Conservation (phyloP, 2,113 vertebrate genomes). For the Scartelaos histophorus region DNA sequence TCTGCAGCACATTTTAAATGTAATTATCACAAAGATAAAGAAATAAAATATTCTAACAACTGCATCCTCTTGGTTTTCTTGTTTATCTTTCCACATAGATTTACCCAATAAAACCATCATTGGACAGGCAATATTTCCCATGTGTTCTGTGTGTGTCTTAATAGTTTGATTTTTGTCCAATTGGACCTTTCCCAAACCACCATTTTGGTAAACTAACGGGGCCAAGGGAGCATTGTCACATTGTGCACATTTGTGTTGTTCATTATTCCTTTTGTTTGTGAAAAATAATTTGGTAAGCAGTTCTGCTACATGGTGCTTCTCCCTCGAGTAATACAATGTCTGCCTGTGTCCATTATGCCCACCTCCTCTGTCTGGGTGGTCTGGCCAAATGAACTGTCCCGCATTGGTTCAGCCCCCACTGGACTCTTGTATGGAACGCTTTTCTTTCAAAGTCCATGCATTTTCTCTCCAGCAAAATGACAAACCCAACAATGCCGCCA, state of each 20-base stretch:
- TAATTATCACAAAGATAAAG: neutral
- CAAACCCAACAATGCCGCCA: slow-evolving; percentile 54
- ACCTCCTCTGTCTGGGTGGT: slow-evolving; percentile 65
- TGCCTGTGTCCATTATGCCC: slow-evolving; percentile 46
- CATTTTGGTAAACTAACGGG: neutral
- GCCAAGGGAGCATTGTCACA: slow-evolving; percentile 17
- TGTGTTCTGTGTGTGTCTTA: neutral
- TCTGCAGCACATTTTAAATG: neutral
- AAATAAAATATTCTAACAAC: too few species aligned
- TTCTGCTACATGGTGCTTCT: slow-evolving; percentile 29
- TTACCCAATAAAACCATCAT: neutral
- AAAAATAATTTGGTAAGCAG: slow-evolving; percentile 40
- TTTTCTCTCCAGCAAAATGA: slow-evolving; percentile 49
- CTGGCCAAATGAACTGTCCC: slow-evolving; percentile 46
- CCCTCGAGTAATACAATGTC: slow-evolving; percentile 57
- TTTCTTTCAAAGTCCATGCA: slow-evolving; percentile 32
- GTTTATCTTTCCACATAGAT: neutral
- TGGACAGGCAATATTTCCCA: neutral
- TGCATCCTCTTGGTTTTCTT: neutral
- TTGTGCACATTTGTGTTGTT: slow-evolving; percentile 27
- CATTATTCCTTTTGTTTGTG: slow-evolving; percentile 43
- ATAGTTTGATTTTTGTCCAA: neutral
- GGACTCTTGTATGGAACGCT: slow-evolving; percentile 50
- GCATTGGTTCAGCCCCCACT: slow-evolving; percentile 50
- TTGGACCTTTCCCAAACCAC: neutral